A percentile compares a stretch with the other conserved stretches of the same genome.
These are phyloP conservation scores for Machaerirhynchus nigripectus DNA, from an alignment of 2,113 vertebrate genomes.

Conservation along the genomic window DNA sequence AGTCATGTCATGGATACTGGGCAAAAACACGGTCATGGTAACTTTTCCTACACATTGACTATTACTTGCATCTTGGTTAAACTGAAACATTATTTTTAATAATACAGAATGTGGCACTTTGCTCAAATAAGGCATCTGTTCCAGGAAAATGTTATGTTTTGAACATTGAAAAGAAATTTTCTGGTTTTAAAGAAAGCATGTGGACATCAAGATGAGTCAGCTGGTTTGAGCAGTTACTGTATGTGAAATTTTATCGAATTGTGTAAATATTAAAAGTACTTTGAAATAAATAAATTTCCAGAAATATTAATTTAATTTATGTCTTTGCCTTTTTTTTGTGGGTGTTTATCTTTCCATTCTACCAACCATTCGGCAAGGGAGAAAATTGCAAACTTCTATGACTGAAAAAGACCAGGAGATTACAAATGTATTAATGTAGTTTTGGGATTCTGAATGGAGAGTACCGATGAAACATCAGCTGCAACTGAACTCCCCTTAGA, in stretches of 20 bases:
- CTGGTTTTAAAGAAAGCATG: slow-evolving; percentile 75
- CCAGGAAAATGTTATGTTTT: slow-evolving; percentile 73
- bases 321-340: slow-evolving; percentile 68
- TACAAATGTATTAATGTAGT: neutral
- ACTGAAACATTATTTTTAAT: slow-evolving; percentile 66
- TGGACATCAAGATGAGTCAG: slow-evolving; percentile 72
- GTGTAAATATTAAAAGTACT: slow-evolving; percentile 73
- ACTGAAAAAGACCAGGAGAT: slow-evolving; percentile 43
- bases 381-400: slow-evolving; percentile 45
- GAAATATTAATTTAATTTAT: slow-evolving; percentile 72
- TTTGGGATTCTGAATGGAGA: slow-evolving; percentile 53
- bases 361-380: slow-evolving; percentile 11
- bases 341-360: slow-evolving; percentile 64
- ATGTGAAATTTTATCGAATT: slow-evolving; percentile 68
- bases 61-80: slow-evolving; percentile 67
- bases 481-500: neutral
- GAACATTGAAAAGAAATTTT: slow-evolving; percentile 67
- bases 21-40: neutral
- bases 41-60: slow-evolving; percentile 47
- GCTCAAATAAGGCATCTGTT: slow-evolving; percentile 76
- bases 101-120: slow-evolving; percentile 70
- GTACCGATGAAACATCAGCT: neutral
- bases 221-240: slow-evolving; percentile 68
- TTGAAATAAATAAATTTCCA: slow-evolving; percentile 70
- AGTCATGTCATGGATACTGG: neutral